Base-by-base conservation (phyloP, 2,888 invertebrate genomes). In the Antheraea assamensis region DNA sequence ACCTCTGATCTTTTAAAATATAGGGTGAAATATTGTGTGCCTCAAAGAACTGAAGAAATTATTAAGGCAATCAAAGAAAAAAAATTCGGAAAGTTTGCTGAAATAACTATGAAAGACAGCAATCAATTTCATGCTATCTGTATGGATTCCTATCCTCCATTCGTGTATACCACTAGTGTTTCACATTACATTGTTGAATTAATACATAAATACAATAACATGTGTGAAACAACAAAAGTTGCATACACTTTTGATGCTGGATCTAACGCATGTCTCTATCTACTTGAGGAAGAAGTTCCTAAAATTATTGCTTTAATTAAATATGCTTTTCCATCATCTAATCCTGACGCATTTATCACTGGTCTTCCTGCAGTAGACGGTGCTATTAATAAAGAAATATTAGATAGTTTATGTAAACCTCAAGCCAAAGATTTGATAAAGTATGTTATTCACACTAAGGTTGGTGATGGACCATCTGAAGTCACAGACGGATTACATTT, bases 221-320 rank as follows among this genome's bases (percentile, higher is more conserved):
- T 95, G 42, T 95, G 93, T 83, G 96, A 96, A n/a, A 88, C 93
- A 76, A 89, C 92, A 27, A 97, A 96, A 91, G 97, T 98, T 13
- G 98, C 99, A 0, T 99, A 99, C 88, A 99, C 99, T 24, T 99
- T 98, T 95, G 99, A 99, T 95, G 99, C 99, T 73, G 99, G 99
- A 8, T 98, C 99, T 71, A 99, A 99, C 95, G 98, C 98, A 7
- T 99, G 98, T 88, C 90, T 99, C 0, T 99, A 97, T 91, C 90
- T 98, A 24, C 90, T 98, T 71, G 96, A 98, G 79, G 92, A 97
- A 76, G 96, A 97, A 87, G 96, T 98, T 0, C 93, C 96, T 0
- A 95, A 95, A 82, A 94, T 98, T 19, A 75, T 97, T 35, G 92
- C 96, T 47, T 88, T 98, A 21, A 89, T 99, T 8, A 96, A 96